A percentile compares a stretch with the other conserved stretches of the same genome.
phyloP scores from a whole-genome alignment of 2,888 invertebrate genomes.

The Hyalella azteca region DNA sequence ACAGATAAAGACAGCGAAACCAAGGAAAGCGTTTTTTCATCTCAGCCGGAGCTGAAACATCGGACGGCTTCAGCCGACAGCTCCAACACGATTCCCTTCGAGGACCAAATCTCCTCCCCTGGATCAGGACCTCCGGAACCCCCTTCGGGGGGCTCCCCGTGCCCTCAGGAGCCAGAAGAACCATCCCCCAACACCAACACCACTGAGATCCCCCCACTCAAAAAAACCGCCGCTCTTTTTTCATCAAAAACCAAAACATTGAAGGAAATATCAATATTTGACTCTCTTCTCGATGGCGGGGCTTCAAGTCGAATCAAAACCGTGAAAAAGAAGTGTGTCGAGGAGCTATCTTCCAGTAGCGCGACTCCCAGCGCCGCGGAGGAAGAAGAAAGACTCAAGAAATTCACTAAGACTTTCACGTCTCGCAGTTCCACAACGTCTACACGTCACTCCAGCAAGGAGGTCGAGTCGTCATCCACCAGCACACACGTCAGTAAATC shows the following conservation, averaged over 20 bases:
- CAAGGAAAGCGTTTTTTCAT: background rate
- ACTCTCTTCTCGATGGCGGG: slow-evolving; percentile 1
- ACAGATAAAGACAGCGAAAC: background rate
- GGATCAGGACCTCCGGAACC: background rate
- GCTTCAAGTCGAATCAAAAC: slow-evolving; percentile 15
- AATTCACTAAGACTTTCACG: background rate
- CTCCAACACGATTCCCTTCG: slow-evolving; percentile 1
- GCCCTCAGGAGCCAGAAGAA: background rate
- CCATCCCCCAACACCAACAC: background rate
- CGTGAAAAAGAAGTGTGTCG: background rate
- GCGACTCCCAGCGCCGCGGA: background rate
- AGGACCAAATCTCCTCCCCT: background rate
- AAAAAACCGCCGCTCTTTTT: background rate
- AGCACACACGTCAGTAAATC: slow-evolving; percentile 11
- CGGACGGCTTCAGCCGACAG: background rate
- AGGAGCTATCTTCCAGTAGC: background rate
- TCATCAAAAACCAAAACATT: slow-evolving; percentile 41
- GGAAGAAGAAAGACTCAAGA: slow-evolving; percentile 1
- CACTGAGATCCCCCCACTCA: background rate
- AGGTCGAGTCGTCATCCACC: background rate
- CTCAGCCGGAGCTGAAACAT: no score
- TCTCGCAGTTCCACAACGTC: slow-evolving; percentile 7
- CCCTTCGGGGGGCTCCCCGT: background rate
- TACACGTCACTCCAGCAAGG: background rate
- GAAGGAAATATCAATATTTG: slow-evolving; percentile 51